phyloP scores from a whole-genome alignment of 1,140 invertebrate species.

The Ylistrum balloti region DNA sequence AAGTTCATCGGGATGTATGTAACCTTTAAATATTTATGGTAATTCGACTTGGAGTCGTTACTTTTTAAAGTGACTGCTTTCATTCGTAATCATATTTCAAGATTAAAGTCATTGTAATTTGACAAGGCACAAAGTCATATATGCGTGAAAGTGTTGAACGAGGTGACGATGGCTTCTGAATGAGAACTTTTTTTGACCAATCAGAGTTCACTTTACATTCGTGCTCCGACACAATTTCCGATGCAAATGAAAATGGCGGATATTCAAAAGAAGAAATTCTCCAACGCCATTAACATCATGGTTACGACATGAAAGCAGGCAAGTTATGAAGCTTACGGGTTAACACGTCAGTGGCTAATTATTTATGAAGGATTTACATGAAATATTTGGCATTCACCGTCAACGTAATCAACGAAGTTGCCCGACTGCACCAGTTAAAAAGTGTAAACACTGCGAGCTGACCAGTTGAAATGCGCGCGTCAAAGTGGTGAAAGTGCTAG shows the following conservation, averaged over 20 bases:
- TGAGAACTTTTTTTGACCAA: not conserved
- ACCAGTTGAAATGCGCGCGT: conserved; percentile 16
- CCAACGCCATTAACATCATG: not conserved
- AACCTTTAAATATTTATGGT: not conserved
- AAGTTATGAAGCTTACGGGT: not conserved
- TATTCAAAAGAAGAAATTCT: conserved; percentile 9
- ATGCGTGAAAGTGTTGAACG: not conserved
- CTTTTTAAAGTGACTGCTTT: not conserved
- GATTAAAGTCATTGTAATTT: conserved; percentile 7
- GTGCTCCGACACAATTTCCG: conserved; percentile 31
- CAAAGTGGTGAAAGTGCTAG: conserved; percentile 12
- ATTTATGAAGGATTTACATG: not conserved
- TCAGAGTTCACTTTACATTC: not conserved
- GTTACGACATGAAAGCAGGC: conserved; percentile 4
- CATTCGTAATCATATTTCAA: conserved; percentile 14
- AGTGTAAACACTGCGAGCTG: conserved; percentile 6
- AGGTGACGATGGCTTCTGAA: not conserved
- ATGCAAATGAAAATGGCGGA: conserved; percentile 2
- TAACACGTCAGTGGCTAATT: not conserved
- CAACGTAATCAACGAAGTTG: not conserved
- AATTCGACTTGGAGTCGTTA: not conserved
- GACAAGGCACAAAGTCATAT: not conserved
- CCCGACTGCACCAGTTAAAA: not conserved
- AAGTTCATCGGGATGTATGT: no score
- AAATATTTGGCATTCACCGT: not conserved